phyloP scores from a whole-genome alignment of 2,113 vertebrate species.

The Notarius quadriscutis region DNA sequence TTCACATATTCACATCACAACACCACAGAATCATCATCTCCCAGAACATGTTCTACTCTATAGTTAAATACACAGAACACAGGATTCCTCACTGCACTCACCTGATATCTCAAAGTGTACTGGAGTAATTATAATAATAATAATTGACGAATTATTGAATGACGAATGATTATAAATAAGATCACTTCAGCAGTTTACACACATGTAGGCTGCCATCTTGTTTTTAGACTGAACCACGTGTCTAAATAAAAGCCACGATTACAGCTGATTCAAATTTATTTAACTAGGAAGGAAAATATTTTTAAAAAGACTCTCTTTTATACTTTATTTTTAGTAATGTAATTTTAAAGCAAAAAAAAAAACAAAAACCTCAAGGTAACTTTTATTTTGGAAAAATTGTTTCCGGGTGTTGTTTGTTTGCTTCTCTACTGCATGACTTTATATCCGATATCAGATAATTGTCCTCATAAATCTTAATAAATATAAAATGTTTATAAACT shows the following conservation, averaged over 20 bases:
- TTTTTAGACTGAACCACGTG: constrained; percentile 25
- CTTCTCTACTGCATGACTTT: too few relatives aligned
- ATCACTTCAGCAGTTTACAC: background rate
- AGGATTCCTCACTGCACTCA: background rate
- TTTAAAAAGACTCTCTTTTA: background rate
- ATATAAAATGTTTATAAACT: background rate
- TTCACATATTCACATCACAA: background rate
- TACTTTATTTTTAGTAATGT: background rate
- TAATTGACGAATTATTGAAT: background rate
- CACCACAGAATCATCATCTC: background rate
- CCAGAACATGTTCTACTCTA: background rate
- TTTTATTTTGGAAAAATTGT: constrained; percentile 1
- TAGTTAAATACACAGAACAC: background rate
- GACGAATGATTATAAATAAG: background rate
- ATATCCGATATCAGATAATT: background rate
- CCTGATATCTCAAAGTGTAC: background rate
- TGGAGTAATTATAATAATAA: background rate
- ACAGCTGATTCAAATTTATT: background rate
- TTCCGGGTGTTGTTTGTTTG: background rate
- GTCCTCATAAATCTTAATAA: background rate
- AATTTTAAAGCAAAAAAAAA: background rate
- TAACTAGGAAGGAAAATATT: background rate
- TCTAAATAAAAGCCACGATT: background rate
- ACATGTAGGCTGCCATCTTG: constrained; percentile 36
- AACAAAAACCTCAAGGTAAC: background rate